Evolutionary conservation across 2,113 vertebrate species (phyloP).

Genomic region (Choloepus hoffmanni): DNA sequence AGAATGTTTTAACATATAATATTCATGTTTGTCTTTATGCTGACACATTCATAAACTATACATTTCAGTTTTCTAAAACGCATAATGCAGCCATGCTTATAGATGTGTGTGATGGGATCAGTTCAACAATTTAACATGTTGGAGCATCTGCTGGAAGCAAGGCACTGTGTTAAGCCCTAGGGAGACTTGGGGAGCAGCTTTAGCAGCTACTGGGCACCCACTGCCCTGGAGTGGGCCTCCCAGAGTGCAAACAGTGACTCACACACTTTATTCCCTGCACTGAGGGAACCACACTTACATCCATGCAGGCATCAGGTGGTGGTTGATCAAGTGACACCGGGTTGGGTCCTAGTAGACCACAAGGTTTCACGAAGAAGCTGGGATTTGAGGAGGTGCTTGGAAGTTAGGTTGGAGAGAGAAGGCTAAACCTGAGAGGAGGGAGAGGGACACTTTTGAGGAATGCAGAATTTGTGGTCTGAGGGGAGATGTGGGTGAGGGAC

Average conservation of each 20-base stretch:
- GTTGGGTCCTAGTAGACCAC: not conserved
- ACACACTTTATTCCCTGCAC: rapidly evolving
- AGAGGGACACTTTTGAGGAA: not conserved
- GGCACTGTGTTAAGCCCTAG: too few relatives aligned
- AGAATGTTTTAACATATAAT: too few relatives aligned
- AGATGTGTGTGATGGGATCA: too few relatives aligned
- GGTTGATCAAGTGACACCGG: not conserved
- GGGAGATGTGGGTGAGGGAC: not conserved
- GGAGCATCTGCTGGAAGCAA: too few relatives aligned
- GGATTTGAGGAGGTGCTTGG: not conserved
- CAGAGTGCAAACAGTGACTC: not conserved
- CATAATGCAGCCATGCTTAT: too few relatives aligned
- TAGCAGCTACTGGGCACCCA: too few relatives aligned
- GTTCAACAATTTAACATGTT: too few relatives aligned
- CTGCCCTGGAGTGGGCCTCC: not conserved
- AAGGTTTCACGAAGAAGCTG: not conserved
- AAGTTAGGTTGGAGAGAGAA: not conserved
- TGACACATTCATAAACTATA: too few relatives aligned
- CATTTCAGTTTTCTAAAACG: too few relatives aligned
- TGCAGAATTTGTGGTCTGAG: not conserved
- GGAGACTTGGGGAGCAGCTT: not conserved
- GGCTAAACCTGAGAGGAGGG: not conserved
- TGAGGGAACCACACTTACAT: rapidly evolving
- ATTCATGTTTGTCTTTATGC: too few relatives aligned
- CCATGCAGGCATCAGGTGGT: not conserved